Base-by-base conservation (phyloP, 2,888 invertebrate species). In the Anorthoa munda region DNA sequence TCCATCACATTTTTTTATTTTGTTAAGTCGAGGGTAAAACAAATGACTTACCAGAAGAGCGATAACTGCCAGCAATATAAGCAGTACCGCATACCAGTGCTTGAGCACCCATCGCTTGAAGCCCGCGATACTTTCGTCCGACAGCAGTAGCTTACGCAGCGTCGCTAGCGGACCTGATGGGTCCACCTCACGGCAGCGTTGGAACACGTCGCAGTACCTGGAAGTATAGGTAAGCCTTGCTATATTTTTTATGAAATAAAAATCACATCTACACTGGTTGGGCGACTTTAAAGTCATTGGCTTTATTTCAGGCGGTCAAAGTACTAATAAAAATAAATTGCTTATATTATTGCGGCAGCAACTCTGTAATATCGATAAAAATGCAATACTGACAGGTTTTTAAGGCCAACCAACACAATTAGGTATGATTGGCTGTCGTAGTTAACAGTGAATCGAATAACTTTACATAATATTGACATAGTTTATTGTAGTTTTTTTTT, bases 111-210 rank as follows among this genome's bases (percentile, higher is more conserved):
- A 99, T 89, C 97, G 97, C 92, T 98, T 98, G 93, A 99, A 98
- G 80, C 98, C 98, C 56, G 98, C 98, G 79, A 99, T 97, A 90
- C 98, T 98, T 93, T 99, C 98, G 92, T 99, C 99, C 0, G 98
- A 98, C 66, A 99, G 96, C 66, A 99, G 95, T 65, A 99, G 96
- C 92, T 98, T 98, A 67, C 99, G 97, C 68, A 99, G 96, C 31
- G 99, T 99, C 18, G 99, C 99, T 89, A 99, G 95, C 18, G 99
- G 99, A 13, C 99, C 99, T 2, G 98, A 98, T 21, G 99, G 99
- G 97, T 99, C 99, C 77, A 99, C 98, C 95, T 99, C 99, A 87
- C 99, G 97, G 92, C 99, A 99, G 90, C 97, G 97, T 92, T 97
- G 97, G 95, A 97, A 97, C 86, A 97, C 97, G 93, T 97, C 97